Percentiles rank a stretch among this genome's conserved stretches.
Evolutionary conservation across 1,140 invertebrate species (phyloP).

Genomic region (Drosophila navojoa): DNA sequence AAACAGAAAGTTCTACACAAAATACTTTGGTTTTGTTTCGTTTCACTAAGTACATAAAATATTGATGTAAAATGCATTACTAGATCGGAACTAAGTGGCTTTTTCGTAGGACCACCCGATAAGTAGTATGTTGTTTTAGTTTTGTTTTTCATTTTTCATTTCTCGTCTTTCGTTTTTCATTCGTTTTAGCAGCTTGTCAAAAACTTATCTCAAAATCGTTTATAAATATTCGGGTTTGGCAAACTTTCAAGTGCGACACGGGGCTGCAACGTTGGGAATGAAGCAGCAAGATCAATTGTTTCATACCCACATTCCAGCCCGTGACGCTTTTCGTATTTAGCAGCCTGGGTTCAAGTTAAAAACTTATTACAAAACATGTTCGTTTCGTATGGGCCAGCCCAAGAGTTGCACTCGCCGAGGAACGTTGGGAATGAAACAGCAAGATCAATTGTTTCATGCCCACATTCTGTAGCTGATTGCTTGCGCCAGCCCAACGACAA

Average conservation of each 20-base stretch:
- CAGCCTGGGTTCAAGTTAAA: constrained; percentile 33
- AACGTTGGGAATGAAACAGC: constrained; percentile 33
- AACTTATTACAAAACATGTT: constrained; percentile 38
- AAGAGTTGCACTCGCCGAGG: not conserved
- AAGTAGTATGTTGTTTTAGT: too few species aligned
- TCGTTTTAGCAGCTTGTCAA: constrained; percentile 31
- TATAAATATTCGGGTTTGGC: constrained; percentile 40
- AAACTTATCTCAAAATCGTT: constrained; percentile 36
- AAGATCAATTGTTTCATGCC: constrained; percentile 29
- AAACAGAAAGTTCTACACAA: constrained; percentile 50
- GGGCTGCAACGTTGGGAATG: constrained; percentile 19
- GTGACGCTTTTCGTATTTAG: not conserved
- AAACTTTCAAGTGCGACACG: constrained; percentile 46
- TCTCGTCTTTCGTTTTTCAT: not conserved
- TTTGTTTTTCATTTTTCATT: not conserved
- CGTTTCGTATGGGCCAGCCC: constrained; percentile 10
- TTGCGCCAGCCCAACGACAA: constrained; percentile 14
- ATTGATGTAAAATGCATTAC: constrained; percentile 13
- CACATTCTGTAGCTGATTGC: constrained; percentile 7
- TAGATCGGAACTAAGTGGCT: constrained; percentile 19
- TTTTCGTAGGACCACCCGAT: constrained; percentile 4
- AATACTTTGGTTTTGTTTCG: constrained; percentile 45
- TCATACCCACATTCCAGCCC: constrained; percentile 20
- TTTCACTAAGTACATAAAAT: constrained; percentile 37
- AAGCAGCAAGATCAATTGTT: constrained; percentile 40